A percentile compares a stretch with the other conserved stretches of the same genome.
phyloP scores from a whole-genome alignment of 2,113 vertebrate genomes.

The Zosterops borbonicus region DNA sequence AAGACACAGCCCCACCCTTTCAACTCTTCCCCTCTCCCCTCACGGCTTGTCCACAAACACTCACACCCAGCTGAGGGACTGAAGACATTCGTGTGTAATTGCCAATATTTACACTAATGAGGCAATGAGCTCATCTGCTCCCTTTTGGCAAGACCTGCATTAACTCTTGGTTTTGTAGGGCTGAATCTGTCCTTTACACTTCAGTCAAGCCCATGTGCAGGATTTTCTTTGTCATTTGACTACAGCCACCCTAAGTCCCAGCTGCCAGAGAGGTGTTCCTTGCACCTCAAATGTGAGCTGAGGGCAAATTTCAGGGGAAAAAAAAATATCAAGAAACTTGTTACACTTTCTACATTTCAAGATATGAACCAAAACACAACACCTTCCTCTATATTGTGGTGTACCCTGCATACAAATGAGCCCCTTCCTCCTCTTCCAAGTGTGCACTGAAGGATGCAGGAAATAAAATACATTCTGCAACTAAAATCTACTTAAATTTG shows the following conservation, averaged over 20 bases:
- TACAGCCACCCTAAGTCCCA: background rate
- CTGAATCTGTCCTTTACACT: background rate
- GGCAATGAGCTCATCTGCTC: constrained; percentile 17
- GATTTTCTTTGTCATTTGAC: background rate
- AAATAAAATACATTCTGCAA: background rate
- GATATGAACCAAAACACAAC: background rate
- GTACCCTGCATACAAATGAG: background rate
- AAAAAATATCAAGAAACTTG: background rate
- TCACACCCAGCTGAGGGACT: background rate
- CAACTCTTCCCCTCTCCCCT: background rate
- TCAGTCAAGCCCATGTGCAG: background rate
- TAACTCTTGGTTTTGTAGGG: background rate
- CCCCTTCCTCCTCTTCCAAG: background rate
- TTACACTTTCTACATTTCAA: background rate
- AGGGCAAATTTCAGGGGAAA: background rate
- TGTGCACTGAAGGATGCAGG: background rate
- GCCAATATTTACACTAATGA: background rate
- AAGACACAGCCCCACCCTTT: background rate
- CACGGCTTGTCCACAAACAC: background rate
- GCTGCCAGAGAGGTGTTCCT: background rate
- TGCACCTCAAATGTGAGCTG: background rate
- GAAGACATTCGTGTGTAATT: background rate
- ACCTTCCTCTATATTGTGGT: background rate
- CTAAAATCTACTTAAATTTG: background rate
- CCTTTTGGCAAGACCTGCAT: background rate